phyloP scores from a whole-genome alignment of 2,888 invertebrate species.

The Hecatera dysodea region DNA sequence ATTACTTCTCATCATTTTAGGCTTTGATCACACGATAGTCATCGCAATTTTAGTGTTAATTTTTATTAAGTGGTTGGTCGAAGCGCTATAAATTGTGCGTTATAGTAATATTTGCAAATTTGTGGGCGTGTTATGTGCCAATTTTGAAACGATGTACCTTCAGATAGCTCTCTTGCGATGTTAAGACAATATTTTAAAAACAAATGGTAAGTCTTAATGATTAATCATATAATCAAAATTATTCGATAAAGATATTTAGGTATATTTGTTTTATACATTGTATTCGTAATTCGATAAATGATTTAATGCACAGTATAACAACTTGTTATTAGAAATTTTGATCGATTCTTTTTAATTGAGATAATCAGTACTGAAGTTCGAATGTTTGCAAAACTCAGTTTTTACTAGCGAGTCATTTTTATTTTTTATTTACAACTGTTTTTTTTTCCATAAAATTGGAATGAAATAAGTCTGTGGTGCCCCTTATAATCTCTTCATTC shows the following conservation, averaged over 20 bases:
- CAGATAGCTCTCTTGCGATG: neutral
- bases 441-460: slow-evolving; percentile 37
- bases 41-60: slow-evolving; percentile 19
- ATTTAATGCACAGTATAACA: too few species aligned
- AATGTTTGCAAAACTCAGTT: neutral
- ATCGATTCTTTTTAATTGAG: neutral
- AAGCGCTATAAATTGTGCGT: neutral
- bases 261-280: neutral
- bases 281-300: neutral
- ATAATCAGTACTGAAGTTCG: slow-evolving; percentile 3
- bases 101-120: neutral
- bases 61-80: neutral
- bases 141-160: neutral
- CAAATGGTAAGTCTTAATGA: slow-evolving; percentile 17
- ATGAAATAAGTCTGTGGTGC: neutral
- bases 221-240: too few species aligned
- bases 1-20: slow-evolving; percentile 4
- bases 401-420: neutral
- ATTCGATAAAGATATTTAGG: too few species aligned
- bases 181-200: neutral
- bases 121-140: too few species aligned
- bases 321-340: neutral
- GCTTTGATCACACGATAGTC: neutral
- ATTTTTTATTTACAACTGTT: neutral
- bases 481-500: neutral